Base-by-base conservation (phyloP, 2,113 vertebrate genomes). In the Pipa parva region DNA sequence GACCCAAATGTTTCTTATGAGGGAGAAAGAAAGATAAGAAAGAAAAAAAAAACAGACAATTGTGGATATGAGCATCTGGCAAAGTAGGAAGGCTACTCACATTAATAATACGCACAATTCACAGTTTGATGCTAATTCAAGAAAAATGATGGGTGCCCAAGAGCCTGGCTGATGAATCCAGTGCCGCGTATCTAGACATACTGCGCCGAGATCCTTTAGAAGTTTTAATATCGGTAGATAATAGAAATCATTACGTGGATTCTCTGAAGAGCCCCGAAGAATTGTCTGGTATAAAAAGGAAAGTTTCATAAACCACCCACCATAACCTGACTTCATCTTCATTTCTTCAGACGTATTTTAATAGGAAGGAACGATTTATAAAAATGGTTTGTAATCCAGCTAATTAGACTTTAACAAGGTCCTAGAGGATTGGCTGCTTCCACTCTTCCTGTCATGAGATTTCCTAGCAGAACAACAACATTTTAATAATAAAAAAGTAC, bases 231-330 rank as follows among this genome's bases (percentile, higher is more conserved):
- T 52, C 57, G 73, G 64, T 63, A 73, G 62, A 74, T 78, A 73
- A 77, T 72, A 69, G 51, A 79, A 80, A 42, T 71, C 78, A 80
- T 83, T 83, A 81, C 79, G 78, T 75, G 76, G 73, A 77, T 76
- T 80, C 82, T 82, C 82, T 57, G 25, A 79, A 82, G 79, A 74
- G 74, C 80, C 77, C n/a, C 59, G 28, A 73, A 78, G 74, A 77
- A 81, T 78, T 79, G 67, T 65, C 72, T 78, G 75, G 77, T 75
- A 80, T 84, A 83, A 85, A 84, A 85, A 81, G 73, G 84, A 84
- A 85, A 81, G 74, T 84, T 84, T 84, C 80, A 85, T 84, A 84
- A 84, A 84, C 82, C 82, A 83, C 83, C 79, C 78, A 81, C 82
- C 83, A 83, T 77, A 78, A 81, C 71, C 77, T 28, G 74, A 74